Base-by-base conservation (phyloP, 2,113 vertebrate species). In the Eonycteris spelaea region DNA sequence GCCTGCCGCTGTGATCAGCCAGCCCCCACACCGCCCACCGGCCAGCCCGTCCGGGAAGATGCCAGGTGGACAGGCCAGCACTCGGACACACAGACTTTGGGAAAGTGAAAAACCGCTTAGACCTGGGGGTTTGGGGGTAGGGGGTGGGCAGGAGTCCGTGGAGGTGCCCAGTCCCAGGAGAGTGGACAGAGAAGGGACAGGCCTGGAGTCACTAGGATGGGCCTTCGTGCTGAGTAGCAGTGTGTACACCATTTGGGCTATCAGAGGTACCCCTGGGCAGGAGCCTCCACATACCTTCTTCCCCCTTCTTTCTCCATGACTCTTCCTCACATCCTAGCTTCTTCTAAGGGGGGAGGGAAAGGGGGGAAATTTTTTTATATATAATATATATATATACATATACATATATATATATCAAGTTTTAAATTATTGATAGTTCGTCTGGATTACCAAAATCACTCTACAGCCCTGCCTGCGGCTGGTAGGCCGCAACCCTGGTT, bases 341-440 rank as follows among this genome's bases (percentile, higher is more conserved):
- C 98, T 97, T 98, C 84, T 97, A 96, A 95, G 97, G 89, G 94
- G 97, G 98, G 97, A 97, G 97, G 98, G 97, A 83, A 97, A 77
- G 82, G 86, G 98, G 97, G 97, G 92, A 97, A 95, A 96, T 48
- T 48, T 48, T 45, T 98, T 98, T 97, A 92, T 95, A 91, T 98
- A 98, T 98, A 98, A 98, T 95, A 98, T 95, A 78, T 78, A 83
- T 63, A 82, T 38, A 82, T 30, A 79, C 43, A 85, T 86, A 90
- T 12, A 86, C 53, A 96, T 96, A 98, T 98, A 98, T 98, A 98
- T 98, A 98, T 98, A 98, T 99, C 98, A 98, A 98, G 98, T 99
- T 99, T 99, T 99, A 99, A 99, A 99, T 99, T 99, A 99, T 99
- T 99, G 98, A 98, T 98, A 98, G 98, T 98, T 98, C 0, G 98